Evolutionary conservation across 2,113 vertebrate species (phyloP).

Genomic region (Lepus europaeus): DNA sequence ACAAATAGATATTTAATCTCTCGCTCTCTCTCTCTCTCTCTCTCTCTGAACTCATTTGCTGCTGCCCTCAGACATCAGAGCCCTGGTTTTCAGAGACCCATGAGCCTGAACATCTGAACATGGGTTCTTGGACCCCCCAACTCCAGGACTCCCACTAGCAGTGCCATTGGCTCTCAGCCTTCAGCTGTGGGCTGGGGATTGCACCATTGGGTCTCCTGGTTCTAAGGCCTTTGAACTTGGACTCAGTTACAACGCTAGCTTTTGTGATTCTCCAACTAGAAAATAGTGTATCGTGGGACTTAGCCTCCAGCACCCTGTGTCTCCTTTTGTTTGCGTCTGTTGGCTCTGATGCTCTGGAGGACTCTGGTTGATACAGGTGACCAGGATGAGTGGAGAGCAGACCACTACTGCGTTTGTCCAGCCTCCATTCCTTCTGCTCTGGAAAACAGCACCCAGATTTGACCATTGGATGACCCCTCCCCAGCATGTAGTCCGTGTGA

Average conservation of each 20-base stretch:
- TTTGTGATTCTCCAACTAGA: neutral
- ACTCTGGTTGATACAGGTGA: neutral
- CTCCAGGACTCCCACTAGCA: neutral
- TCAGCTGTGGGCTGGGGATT: neutral
- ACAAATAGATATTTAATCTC: neutral
- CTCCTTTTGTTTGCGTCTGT: neutral
- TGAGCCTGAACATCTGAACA: no score
- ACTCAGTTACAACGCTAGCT: neutral
- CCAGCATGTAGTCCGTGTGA: neutral
- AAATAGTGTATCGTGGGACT: no score
- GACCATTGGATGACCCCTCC: neutral
- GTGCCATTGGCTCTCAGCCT: neutral
- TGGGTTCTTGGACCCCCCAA: neutral
- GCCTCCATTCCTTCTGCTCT: neutral
- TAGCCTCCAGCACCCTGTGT: neutral
- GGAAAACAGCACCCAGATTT: neutral
- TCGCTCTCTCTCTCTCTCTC: neutral
- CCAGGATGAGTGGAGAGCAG: neutral
- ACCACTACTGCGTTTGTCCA: neutral
- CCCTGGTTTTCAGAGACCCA: neutral
- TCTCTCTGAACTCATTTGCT: neutral
- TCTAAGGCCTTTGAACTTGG: neutral
- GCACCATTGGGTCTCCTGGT: neutral
- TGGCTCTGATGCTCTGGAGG: neutral
- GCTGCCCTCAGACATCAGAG: neutral